Conservation (phyloP, 2,797 vertebrate genomes). For the Lindbergichthys nudifrons region DNA sequence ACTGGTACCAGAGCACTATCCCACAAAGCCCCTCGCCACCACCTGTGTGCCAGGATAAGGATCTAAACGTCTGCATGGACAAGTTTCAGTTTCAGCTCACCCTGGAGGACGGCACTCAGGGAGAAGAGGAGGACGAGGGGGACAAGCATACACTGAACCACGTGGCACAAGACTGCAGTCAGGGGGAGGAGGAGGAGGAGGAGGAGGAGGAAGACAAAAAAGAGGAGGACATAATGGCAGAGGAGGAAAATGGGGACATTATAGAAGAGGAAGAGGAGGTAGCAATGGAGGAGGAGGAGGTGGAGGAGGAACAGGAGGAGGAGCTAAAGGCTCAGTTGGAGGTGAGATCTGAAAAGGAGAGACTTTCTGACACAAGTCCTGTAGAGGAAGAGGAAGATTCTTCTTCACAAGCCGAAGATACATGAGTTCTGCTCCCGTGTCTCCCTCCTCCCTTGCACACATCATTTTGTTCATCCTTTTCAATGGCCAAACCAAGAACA, state of each 20-base stretch:
- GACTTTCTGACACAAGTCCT: slow-evolving; percentile 86
- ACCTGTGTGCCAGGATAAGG: slow-evolving; percentile 82
- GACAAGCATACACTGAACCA: slow-evolving; percentile 75
- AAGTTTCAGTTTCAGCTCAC: slow-evolving; percentile 93
- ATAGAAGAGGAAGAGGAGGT: slow-evolving; percentile 77
- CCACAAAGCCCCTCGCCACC: slow-evolving; percentile 92
- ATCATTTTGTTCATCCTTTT: slow-evolving; percentile 73
- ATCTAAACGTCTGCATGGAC: slow-evolving; percentile 83
- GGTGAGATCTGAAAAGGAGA: slow-evolving; percentile 79
- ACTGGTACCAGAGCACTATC: slow-evolving; percentile 95
- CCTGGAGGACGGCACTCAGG: slow-evolving; percentile 80
- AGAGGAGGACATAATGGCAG: slow-evolving; percentile 63
- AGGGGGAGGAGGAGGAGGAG: slow-evolving; percentile 61
- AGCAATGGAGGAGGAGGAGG: slow-evolving; percentile 75
- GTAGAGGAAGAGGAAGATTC: slow-evolving; percentile 86
- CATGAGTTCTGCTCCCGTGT: slow-evolving; percentile 82
- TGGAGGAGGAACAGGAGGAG: slow-evolving; percentile 72
- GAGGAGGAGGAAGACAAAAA: slow-evolving; percentile 69
- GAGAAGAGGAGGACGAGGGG: slow-evolving; percentile 61
- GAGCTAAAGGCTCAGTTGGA: slow-evolving; percentile 75
- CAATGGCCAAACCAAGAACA: slow-evolving; percentile 84
- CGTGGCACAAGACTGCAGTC: slow-evolving; percentile 65
- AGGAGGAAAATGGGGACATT: slow-evolving; percentile 69
- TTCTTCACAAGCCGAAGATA: slow-evolving; percentile 86
- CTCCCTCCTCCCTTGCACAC: slow-evolving; percentile 77